phyloP scores from a whole-genome alignment of 2,888 invertebrate genomes.

The Tachina fera region DNA sequence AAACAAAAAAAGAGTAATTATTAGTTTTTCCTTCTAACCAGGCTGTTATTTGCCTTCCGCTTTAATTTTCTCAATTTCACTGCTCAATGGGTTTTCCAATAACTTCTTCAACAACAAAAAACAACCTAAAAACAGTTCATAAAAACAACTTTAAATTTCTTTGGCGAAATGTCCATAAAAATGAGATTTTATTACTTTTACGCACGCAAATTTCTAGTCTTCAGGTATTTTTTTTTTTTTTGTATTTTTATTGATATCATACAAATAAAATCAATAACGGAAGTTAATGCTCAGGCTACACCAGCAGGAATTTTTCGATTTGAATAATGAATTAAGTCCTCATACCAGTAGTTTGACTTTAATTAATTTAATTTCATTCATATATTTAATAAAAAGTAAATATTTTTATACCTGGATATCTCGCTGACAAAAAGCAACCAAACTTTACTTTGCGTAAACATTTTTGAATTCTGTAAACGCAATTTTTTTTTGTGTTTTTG shows the following conservation, averaged over 20 bases:
- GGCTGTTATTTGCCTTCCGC: no score
- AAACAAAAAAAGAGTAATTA: no score
- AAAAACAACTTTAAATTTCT: conserved; percentile 37
- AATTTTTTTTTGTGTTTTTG: no score
- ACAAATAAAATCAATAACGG: conserved; percentile 34
- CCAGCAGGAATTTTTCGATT: background rate
- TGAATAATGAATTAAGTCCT: background rate
- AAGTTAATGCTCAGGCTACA: background rate
- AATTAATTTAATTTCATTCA: background rate
- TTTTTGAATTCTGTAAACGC: no score
- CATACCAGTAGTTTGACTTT: background rate
- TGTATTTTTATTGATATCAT: conserved; percentile 26
- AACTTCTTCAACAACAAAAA: background rate
- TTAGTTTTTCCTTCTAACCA: no score
- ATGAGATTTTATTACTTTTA: conserved; percentile 47
- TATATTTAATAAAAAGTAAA: no score
- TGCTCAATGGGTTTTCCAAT: no score
- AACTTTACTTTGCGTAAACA: no score
- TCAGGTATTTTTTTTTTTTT: background rate
- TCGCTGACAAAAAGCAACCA: no score
- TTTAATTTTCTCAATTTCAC: no score
- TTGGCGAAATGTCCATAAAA: conserved; percentile 47
- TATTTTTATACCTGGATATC: no score
- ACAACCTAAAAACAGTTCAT: conserved; percentile 6
- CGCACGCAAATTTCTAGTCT: conserved; percentile 49